Base-by-base conservation (phyloP, 1,140 invertebrate genomes). In the Holotrichia oblita region DNA sequence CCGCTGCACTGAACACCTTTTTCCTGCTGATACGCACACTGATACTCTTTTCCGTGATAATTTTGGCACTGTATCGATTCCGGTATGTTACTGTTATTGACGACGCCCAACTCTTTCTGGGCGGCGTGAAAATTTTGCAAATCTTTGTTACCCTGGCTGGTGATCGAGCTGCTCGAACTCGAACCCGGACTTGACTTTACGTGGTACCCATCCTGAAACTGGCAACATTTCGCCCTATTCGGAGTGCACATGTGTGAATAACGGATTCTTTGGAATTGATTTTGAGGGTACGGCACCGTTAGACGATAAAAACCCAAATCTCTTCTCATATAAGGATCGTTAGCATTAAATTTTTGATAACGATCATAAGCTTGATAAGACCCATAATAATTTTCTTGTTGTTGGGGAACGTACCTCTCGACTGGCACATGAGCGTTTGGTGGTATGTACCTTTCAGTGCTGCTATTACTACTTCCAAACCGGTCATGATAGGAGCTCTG, bases 391-490 rank as follows among this genome's bases (percentile, higher is more conserved):
- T 81, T 80, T 78, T 85, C 83, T 80, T 86, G 85, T 34, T 80
- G 82, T 79, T 81, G 79, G 0, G 78, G 79, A 22, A 76, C 73
- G 17, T 79, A 48, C 80, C 91, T 88, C 85, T 93, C 92, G 64
- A 93, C 92, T 7, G 92, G 92, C 79, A 91, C 91, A 84, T 93
- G 92, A 44, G 91, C 91, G 74, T 91, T 90, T 3, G 91, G 91
- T 0, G 91, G 91, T 77, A 92, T 89, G 78, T 92, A 92, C 69
- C 89, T 87, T 22, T 76, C 75, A 20, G 27, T 10, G n/a, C 40
- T 74, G 73, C 14, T 74, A 20, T 40, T 74, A 20, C 12, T 74
- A 77, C 79, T 83, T 76, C 82, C 81, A 79, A 81, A 81, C 17
- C 79, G 64, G 42, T 79, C 74, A 40, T 78, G 74, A 34, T 81